Conservation (phyloP, 2,888 invertebrate species). For the Drosophila gaucha region DNA sequence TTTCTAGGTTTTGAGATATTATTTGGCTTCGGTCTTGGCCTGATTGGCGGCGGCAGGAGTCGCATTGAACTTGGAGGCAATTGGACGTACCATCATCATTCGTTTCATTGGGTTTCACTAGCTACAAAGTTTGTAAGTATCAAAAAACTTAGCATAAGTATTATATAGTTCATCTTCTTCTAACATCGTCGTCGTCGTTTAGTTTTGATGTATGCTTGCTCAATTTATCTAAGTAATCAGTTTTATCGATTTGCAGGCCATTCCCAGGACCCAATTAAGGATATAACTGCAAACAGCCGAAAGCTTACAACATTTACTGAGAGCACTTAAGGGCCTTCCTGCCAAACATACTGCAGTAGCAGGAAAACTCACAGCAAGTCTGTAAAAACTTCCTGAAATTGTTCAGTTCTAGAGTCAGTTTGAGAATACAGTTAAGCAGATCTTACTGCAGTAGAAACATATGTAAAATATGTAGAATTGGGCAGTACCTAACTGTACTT, state of each 20-base stretch:
- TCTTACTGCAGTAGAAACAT: neutral
- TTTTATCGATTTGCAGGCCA: constrained; percentile 13
- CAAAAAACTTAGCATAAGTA: constrained; percentile 64
- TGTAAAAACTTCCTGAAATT: neutral
- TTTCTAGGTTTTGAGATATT: constrained; percentile 14
- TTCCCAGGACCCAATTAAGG: neutral
- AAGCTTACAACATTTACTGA: neutral
- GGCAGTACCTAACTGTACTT: neutral
- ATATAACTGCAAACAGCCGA: constrained; percentile 1
- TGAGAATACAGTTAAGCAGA: neutral
- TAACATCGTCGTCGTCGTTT: constrained; percentile 1
- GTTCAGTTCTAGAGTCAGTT: neutral
- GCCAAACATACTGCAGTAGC: too few species aligned
- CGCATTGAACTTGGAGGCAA: constrained; percentile 61
- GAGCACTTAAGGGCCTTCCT: too few species aligned
- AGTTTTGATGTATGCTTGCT: constrained; percentile 31
- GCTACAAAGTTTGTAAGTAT: constrained; percentile 69
- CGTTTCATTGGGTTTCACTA: constrained; percentile 57
- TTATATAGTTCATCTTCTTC: constrained; percentile 28
- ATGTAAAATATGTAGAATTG: neutral
- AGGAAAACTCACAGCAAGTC: too few species aligned
- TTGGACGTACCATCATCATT: constrained; percentile 28
- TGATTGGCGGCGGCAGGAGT: constrained; percentile 66
- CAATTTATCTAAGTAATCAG: constrained; percentile 20
- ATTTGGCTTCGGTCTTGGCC: constrained; percentile 47